Evolutionary conservation across 1,140 invertebrate species (phyloP).

Genomic region (Pogonognathellus flavescens): DNA sequence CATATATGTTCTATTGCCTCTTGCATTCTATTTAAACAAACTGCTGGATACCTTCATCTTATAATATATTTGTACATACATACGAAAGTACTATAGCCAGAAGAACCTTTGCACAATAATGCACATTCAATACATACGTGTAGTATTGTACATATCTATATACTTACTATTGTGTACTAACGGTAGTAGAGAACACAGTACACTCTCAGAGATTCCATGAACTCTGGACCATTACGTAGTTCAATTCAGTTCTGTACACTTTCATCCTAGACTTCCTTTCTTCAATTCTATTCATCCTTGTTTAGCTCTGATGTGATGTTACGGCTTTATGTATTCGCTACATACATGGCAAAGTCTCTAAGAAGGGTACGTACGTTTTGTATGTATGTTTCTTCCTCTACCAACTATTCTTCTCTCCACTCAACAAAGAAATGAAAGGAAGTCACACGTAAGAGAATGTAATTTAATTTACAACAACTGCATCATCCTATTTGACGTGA

Average conservation of each 20-base stretch:
- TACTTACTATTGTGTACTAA: too few relatives aligned
- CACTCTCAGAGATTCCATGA: slow-evolving; percentile 3
- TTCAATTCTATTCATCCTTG: slow-evolving; percentile 30
- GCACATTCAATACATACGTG: slow-evolving; percentile 3
- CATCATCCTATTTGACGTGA: slow-evolving; percentile 57
- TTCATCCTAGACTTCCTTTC: slow-evolving; percentile 10
- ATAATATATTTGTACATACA: too few relatives aligned
- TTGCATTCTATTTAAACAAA: too few relatives aligned
- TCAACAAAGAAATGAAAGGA: slow-evolving; percentile 45
- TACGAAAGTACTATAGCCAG: too few relatives aligned
- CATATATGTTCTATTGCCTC: too few relatives aligned
- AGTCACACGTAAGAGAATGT: slow-evolving; percentile 53
- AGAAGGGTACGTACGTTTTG: neutral
- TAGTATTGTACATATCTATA: neutral
- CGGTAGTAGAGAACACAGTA: too few relatives aligned
- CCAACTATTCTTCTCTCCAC: slow-evolving; percentile 4
- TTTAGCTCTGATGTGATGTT: slow-evolving; percentile 27
- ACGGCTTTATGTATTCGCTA: neutral
- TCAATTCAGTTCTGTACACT: slow-evolving; percentile 31
- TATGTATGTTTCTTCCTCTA: neutral
- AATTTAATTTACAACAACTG: slow-evolving; percentile 61
- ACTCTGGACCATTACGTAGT: slow-evolving; percentile 23
- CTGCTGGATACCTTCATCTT: too few relatives aligned
- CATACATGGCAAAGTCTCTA: neutral
- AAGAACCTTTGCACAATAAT: neutral